These are phyloP conservation scores for Drosophila athabasca DNA, from an alignment of 1,140 invertebrate genomes.

Conservation along the genomic window DNA sequence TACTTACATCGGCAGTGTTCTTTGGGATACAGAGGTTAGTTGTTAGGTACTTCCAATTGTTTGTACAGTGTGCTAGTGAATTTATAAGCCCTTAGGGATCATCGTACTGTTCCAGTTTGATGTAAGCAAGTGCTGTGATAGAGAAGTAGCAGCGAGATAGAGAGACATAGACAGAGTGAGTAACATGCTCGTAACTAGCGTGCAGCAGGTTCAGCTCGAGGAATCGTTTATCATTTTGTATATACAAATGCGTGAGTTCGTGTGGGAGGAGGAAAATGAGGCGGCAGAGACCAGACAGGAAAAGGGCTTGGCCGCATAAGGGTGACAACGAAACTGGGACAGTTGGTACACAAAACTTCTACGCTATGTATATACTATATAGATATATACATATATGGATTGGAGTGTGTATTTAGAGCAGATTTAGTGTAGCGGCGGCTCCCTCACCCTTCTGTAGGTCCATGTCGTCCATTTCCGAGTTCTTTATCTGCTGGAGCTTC, in stretches of 20 bases:
- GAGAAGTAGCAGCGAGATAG: conserved; percentile 45
- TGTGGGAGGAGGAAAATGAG: conserved; percentile 27
- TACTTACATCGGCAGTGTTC: conserved; percentile 70
- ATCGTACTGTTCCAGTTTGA: conserved; percentile 83
- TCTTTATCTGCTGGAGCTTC: conserved; percentile 91
- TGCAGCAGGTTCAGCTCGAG: conserved; percentile 49
- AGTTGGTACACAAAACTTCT: conserved; percentile 49
- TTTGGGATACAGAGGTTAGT: conserved; percentile 23
- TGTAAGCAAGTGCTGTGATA: conserved; percentile 83
- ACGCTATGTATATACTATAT: conserved; percentile 28
- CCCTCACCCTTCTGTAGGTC: conserved; percentile 90
- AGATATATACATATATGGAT: neutral
- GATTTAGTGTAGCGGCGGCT: conserved; percentile 4
- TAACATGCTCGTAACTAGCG: conserved; percentile 54
- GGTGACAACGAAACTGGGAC: conserved; percentile 64
- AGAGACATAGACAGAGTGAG: conserved; percentile 28
- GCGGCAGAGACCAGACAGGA: conserved; percentile 39
- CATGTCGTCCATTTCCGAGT: conserved; percentile 93
- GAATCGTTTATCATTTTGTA: conserved; percentile 74
- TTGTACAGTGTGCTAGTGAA: conserved; percentile 54
- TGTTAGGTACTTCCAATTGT: conserved; percentile 44
- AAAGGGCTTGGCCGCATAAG: conserved; percentile 73
- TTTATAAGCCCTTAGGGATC: conserved; percentile 74
- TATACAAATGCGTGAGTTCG: conserved; percentile 68
- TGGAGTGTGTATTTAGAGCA: conserved; percentile 15